Evolutionary conservation across 2,888 invertebrate genomes (phyloP), one percentile per base, ranked within the genome.

Genomic region (Drosophila subquinaria): DNA sequence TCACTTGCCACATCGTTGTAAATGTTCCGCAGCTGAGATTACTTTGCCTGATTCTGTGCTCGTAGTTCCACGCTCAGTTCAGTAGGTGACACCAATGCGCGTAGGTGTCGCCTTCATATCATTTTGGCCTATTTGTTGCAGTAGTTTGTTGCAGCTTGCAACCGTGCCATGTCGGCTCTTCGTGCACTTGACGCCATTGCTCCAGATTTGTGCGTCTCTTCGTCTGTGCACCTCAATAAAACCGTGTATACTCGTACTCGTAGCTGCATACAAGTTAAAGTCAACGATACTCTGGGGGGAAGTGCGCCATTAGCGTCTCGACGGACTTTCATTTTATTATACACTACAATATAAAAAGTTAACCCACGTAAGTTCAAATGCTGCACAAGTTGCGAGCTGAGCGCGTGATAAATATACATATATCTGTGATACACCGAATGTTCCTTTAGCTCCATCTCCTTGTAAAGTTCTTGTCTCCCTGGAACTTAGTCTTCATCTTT

Each of bases 161-260:
- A 33, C 64, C 43, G 23, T 59, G 63, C 38, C 55, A 48, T 35
- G 59, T 51, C 45, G 35, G 23, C 40, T 72, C 73, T 52, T 73
- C 82, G 73, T 84, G 89, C 85, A 88, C 88, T 89, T 89, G 88
- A 84, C 73, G 88, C 88, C 73, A 73, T 73, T 85, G 89, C 85
- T 89, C 89, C 88, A 85, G 67, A 84, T 89, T 83, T 81, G 51
- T 69, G 52, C 11, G 38, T 60, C 45, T 13, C 52, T 15, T 59
- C 40, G 20, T 17, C 33, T 62, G 50, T 57, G 52, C 36, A 4
- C 51, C 23, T 42, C 48, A 47, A 64, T 61, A 42, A 55, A 35
- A 61, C 43, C 5, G 43, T 56, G 48, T 53, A 42, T 33, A 47
- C n/a, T n/a, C n/a, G n/a, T 35, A 47, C n/a, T n/a, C n/a, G n/a